Base-by-base conservation (phyloP, 1,140 invertebrate genomes). In the Lepidurus packardi region DNA sequence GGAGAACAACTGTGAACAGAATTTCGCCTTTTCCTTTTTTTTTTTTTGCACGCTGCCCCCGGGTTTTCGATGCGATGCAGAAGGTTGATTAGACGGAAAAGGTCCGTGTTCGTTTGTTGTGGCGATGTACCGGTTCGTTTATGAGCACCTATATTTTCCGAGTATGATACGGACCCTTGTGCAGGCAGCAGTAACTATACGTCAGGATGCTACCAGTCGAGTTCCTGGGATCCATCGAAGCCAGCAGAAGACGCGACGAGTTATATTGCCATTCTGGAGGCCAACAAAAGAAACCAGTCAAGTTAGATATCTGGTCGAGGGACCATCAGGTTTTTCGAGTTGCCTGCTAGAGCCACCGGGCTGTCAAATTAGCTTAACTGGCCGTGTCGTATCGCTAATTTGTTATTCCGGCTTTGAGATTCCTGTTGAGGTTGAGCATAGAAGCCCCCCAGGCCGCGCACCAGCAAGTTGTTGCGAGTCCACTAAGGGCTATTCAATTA, bases 301-400 rank as follows among this genome's bases (percentile, higher is more conserved):
- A 65, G 53, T 16, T 65, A 65, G 53, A 7, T 65, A 7, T 34
- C 13, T 65, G 53, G 53, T 65, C 21, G 7, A 21, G 13, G 21
- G 21, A 65, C 53, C 53, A 65, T 65, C 53, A 13, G 53, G 53
- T 65, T 65, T 65, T 65, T 65, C 16, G 13, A 65, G 21, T 65
- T 65, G 53, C 53, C 21, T 65, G 53, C 53, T 21, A 65, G 53
- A 65, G 53, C 53, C 53, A 65, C 53, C 53, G 21, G 53, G 53
- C 53, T 65, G 53, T 65, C 53, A 65, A 65, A 65, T 65, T 65
- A 65, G 53, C 53, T 65, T 65, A 65, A 65, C 53, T 65, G 53
- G 53, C 53, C 53, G 53, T 65, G 53, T 65, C 53, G 53, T 65
- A 65, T 65, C 53, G 53, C 53, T 65, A 65, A 65, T 65, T 65